Evolutionary conservation across 2,113 vertebrate genomes (phyloP), one percentile per base, ranked within the genome.

Genomic region (Phylloscopus trochiloides): DNA sequence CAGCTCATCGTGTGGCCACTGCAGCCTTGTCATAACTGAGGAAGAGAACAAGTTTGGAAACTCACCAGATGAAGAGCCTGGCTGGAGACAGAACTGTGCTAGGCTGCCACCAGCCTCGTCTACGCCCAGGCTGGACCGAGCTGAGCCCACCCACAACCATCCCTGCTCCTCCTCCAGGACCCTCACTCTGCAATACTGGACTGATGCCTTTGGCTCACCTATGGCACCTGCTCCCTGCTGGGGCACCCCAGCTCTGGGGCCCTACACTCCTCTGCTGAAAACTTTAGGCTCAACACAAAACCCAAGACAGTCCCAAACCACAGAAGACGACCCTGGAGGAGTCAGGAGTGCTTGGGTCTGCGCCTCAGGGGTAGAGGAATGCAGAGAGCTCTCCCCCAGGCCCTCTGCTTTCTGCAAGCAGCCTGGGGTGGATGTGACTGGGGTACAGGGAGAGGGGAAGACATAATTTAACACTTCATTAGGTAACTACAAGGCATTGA

Each of bases 401-500:
- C 32, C 21, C 26, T 61, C 20, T 31, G 11, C 14, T 73, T 61
- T 47, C 71, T 84, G 55, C 38, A 54, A 81, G 45, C n/a, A 75
- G 61, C 71, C 47, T 3, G 2, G 16, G n/a, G 34, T 1, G 3
- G 42, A 22, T 36, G 12, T 11, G 57, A 12, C 0, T 18, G 36
- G 32, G 85, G 74, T 43, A 55, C 48, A 22, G 47, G 32, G 61
- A 67, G 38, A 63, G 40, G 62, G 42, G 58, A 86, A 70, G 68
- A 63, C 1, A 0, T 48, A 81, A 93, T 95, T 96, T 88, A 94
- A 76, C 94, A 90, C 81, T 87, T 92, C 93, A 92, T 95, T 96
- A 93, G 78, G 72, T 54, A 86, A 95, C 77, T 80, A 88, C 67
- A 84, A 82, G 94, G 88, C 94, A 96, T 86, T 15, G 81, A 96